Base-by-base conservation (phyloP, 2,888 invertebrate species). In the Lycocerus yunnanus region DNA sequence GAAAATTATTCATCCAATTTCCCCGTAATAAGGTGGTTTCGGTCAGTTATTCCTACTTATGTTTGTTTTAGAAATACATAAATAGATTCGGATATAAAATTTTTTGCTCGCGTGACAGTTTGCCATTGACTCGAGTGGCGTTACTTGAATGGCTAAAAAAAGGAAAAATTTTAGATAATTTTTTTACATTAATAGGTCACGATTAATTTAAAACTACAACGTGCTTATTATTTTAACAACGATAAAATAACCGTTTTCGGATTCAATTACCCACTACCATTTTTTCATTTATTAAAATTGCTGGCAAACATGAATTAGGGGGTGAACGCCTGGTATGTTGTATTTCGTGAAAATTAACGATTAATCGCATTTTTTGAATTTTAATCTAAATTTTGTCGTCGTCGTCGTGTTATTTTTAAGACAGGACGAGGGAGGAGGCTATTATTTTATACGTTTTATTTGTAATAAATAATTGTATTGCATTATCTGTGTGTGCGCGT, bases 121-220 rank as follows among this genome's bases (percentile, higher is more conserved):
- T n/a, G 61, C 61, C 61, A 63, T 63, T 63, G 61, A 63, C 16
- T 63, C 13, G 16, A 20, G 16, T 63, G 61, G 61, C 61, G 61
- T 63, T 63, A 18, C n/a, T 18, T 18, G 16, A 63, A 63, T 63
- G 20, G 61, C 61, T 20, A 13, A 63, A 63, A 43, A 43, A 18
- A 18, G 16, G 20, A 63, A 63, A 18, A 63, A 18, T 18, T 63
- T 63, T 63, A 63, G 20, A 63, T 20, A 63, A 63, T 11, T 63
- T 63, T 61, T 63, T 20, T 63, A 63, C 61, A 63, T 18, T 63
- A 63, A 63, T 63, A 18, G 61, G 61, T 18, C 18, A 63, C 61
- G 61, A 63, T 63, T 63, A 63, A 63, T 63, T 63, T 63, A 63
- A 63, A 63, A 63, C 61, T 63, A 63, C 61, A 20, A 63, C 16